A percentile compares a stretch with the other conserved stretches of the same genome.
phyloP scores from a whole-genome alignment of 2,888 invertebrate genomes.

The Netelia fuscicornis region DNA sequence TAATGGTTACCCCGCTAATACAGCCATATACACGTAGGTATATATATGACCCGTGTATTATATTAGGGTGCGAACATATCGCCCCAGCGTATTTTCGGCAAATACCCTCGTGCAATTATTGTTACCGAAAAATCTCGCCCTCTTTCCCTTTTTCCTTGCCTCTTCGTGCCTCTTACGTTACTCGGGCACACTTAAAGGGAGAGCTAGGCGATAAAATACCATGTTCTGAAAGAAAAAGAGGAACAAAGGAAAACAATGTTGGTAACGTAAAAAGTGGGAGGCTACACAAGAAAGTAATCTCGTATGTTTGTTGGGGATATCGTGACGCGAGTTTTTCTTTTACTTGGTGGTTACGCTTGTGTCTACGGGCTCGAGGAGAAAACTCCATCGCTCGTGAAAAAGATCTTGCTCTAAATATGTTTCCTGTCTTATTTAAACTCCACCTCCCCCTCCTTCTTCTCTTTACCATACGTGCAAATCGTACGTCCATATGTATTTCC shows the following conservation, averaged over 20 bases:
- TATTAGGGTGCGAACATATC: slow-evolving; percentile 50
- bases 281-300: slow-evolving; percentile 23
- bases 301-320: slow-evolving; percentile 24
- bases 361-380: not conserved
- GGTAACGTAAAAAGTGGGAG: slow-evolving; percentile 34
- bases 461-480: too few species aligned
- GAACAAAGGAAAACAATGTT: slow-evolving; percentile 16
- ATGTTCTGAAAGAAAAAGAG: slow-evolving; percentile 8
- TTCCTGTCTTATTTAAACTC: too few species aligned
- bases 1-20: slow-evolving; percentile 40
- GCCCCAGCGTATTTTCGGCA: slow-evolving; percentile 39
- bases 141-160: slow-evolving; percentile 40
- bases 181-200: slow-evolving; percentile 41
- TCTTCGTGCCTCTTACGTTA: slow-evolving; percentile 15
- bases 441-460: too few species aligned
- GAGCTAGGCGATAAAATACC: not conserved
- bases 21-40: not conserved
- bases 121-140: slow-evolving; percentile 53
- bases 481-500: not conserved
- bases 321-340: not conserved
- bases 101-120: slow-evolving; percentile 59
- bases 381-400: too few species aligned
- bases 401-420: too few species aligned
- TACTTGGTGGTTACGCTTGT: not conserved
- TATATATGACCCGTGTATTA: slow-evolving; percentile 12